Evolutionary conservation across 37 sponge, comb jelly and placozoan species (phyloP).

Genomic region (Cliona cf. orientalis): DNA sequence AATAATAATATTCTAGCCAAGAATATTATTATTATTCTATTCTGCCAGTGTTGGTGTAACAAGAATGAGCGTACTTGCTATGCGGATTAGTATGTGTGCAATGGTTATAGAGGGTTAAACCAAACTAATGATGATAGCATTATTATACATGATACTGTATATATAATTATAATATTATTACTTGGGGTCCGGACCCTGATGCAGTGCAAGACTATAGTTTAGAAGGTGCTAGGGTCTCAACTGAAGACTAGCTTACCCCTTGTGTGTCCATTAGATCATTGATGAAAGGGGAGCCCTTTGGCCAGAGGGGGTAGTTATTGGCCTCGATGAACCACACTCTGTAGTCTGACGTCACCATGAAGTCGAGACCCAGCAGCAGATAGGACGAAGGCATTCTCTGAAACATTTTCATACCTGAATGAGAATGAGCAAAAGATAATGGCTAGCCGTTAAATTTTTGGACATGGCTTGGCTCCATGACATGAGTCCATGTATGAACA

Average conservation of each 20-base stretch:
- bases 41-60: too few relatives aligned
- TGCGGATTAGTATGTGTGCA: too few relatives aligned
- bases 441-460: background rate
- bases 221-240: too few relatives aligned
- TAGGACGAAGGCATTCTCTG: slow-evolving; percentile 48
- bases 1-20: too few relatives aligned
- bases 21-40: too few relatives aligned
- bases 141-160: too few relatives aligned
- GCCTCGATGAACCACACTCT: slow-evolving; percentile 84
- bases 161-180: too few relatives aligned
- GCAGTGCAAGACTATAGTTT: too few relatives aligned
- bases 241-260: slow-evolving; percentile 69
- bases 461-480: background rate
- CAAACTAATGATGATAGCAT: too few relatives aligned
- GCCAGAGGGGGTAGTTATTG: slow-evolving; percentile 93
- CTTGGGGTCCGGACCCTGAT: too few relatives aligned
- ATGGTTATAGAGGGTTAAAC: too few relatives aligned
- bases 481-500: background rate
- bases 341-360: slow-evolving; percentile 71
- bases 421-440: background rate
- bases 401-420: slow-evolving; percentile 19
- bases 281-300: slow-evolving; percentile 45
- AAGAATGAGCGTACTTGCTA: too few relatives aligned
- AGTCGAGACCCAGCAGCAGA: slow-evolving; percentile 82
- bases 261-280: slow-evolving; percentile 34